These are phyloP conservation scores for Drosophila pandora DNA, from an alignment of 1,140 invertebrate species.

Conservation along the genomic window DNA sequence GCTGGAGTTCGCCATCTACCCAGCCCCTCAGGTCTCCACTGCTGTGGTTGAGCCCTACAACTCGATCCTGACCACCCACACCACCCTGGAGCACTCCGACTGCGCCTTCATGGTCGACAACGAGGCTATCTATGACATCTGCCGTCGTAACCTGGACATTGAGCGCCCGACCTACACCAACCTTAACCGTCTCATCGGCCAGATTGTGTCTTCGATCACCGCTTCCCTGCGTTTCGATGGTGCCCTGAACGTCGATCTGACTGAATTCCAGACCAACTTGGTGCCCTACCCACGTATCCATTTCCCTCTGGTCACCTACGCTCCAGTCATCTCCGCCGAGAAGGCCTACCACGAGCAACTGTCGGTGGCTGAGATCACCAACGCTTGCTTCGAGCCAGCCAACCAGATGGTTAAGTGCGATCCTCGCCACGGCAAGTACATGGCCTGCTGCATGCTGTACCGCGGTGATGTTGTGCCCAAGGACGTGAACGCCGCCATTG, in stretches of 20 bases:
- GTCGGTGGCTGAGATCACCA: constrained; percentile 94
- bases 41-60: constrained; percentile 97
- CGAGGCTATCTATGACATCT: constrained; percentile 96
- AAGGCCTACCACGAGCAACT: constrained; percentile 94
- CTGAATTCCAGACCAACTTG: constrained; percentile 95
- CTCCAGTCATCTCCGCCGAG: constrained; percentile 93
- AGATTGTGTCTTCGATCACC: constrained; percentile 94
- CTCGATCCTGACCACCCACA: constrained; percentile 92
- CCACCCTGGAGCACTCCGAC: constrained; percentile 93
- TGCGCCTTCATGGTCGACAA: constrained; percentile 95
- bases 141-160: constrained; percentile 93
- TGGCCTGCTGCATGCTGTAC: constrained; percentile 94
- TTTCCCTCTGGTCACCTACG: constrained; percentile 93
- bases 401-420: constrained; percentile 98
- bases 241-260: constrained; percentile 94
- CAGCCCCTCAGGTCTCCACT: constrained; percentile 94
- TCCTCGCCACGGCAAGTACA: constrained; percentile 94
- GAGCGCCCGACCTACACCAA: constrained; percentile 93
- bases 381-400: constrained; percentile 94
- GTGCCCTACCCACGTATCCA: constrained; percentile 94
- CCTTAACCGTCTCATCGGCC: constrained; percentile 91
- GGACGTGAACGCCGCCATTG: constrained; percentile 93
- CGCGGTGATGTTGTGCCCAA: constrained; percentile 91
- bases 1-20: constrained; percentile 95
- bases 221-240: constrained; percentile 95